Evolutionary conservation across 92 coral and sea anemone genomes (phyloP).

Genomic region (Actinostola sp.): DNA sequence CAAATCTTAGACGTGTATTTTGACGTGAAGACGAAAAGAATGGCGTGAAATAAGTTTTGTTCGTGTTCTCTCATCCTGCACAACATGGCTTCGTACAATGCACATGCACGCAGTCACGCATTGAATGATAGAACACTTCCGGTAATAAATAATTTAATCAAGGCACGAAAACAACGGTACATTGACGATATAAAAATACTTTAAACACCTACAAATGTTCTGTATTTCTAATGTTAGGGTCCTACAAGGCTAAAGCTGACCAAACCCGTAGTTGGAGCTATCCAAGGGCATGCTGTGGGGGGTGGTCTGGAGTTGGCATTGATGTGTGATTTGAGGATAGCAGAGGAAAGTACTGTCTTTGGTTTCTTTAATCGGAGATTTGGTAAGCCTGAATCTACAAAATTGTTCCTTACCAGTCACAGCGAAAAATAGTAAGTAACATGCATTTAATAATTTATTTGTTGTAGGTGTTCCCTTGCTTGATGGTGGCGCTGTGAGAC

Average conservation of each 20-base stretch:
- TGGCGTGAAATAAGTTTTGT: neutral
- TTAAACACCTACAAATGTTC: too few species aligned
- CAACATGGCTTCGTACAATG: too few species aligned
- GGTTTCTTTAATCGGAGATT: constrained; percentile 91
- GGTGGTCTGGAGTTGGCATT: constrained; percentile 93
- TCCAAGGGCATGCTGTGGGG: constrained; percentile 87
- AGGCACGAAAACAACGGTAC: neutral
- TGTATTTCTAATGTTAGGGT: too few species aligned
- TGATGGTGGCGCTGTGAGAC: constrained; percentile 93
- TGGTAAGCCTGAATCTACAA: constrained; percentile 58
- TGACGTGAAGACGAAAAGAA: neutral
- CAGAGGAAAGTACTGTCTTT: constrained; percentile 80
- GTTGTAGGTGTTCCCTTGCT: constrained; percentile 76
- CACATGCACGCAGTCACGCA: constrained; percentile 3
- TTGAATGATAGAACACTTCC: neutral
- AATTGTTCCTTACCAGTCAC: too few species aligned
- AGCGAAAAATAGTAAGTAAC: too few species aligned
- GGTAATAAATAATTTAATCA: neutral
- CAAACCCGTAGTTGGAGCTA: constrained; percentile 86
- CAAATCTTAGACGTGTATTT: too few species aligned
- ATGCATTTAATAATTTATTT: too few species aligned
- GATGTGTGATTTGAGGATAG: constrained; percentile 85
- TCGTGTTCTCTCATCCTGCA: neutral
- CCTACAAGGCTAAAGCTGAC: constrained; percentile 79
- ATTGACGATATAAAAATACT: too few species aligned